These are phyloP conservation scores for Plecotus auritus DNA, from an alignment of 2,113 vertebrate species.

Conservation along the genomic window DNA sequence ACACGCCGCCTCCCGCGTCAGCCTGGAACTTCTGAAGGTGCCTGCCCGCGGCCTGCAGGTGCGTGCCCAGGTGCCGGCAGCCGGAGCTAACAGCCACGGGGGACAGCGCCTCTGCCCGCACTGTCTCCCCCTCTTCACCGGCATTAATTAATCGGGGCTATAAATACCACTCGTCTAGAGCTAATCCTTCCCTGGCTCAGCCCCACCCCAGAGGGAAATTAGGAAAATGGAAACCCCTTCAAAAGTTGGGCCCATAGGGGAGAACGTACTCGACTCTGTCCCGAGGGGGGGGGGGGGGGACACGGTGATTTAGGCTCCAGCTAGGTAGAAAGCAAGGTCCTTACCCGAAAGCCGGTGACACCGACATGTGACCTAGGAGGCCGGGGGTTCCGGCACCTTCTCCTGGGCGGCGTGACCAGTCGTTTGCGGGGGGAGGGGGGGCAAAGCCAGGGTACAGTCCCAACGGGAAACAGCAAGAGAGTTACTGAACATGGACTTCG, in stretches of 20 bases:
- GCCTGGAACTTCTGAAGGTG: too few species aligned
- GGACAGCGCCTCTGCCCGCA: neutral
- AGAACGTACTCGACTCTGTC: neutral
- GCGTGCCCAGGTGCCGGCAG: neutral
- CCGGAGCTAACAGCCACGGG: constrained; percentile 8
- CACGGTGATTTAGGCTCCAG: neutral
- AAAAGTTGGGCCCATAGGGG: neutral
- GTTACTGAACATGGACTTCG: neutral
- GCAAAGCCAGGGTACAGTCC: neutral
- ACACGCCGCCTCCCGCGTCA: neutral
- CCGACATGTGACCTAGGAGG: neutral
- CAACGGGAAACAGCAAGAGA: neutral
- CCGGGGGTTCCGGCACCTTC: neutral
- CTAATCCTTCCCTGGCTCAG: constrained; percentile 64
- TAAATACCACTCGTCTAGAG: constrained; percentile 61
- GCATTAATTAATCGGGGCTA: constrained; percentile 69
- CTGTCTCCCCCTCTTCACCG: constrained; percentile 65
- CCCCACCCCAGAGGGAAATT: constrained; percentile 52
- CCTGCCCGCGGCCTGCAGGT: neutral
- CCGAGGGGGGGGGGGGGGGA: neutral
- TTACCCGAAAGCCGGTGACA: neutral
- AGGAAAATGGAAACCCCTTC: constrained; percentile 62
- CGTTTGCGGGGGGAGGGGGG: rapidly evolving
- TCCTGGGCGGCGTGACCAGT: too few species aligned
- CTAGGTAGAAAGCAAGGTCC: neutral